Base-by-base conservation (phyloP, 1,140 invertebrate genomes). In the Trachymyrmex septentrionalis region DNA sequence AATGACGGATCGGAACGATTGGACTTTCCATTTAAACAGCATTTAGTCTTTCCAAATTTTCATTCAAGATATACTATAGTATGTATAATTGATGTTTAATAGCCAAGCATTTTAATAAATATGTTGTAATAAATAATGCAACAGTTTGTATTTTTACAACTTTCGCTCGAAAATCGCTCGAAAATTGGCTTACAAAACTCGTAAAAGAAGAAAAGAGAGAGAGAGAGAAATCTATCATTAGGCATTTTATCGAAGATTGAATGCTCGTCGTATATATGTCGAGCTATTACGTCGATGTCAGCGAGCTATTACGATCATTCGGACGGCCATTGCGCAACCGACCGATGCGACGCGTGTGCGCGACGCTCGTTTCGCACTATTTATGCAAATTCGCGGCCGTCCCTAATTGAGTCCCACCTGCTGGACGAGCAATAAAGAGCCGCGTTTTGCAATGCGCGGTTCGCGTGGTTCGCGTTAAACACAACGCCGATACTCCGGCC, bases 351-450 rank as follows among this genome's bases (percentile, higher is more conserved):
- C 53, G 72, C 30, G 34, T 34, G 30, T 12, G 55, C 27, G 72
- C 86, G 81, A 63, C n/a, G 76, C 86, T 78, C 89, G 81, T 87
- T 90, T 30, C 59, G 71, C 87, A 53, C 88, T 90, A 92, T 92
- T 92, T 92, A 92, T 92, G 91, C 88, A 93, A 92, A 93, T 92
- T 89, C 88, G 85, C 64, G 85, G 81, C 71, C 75, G 82, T 72
- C 87, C 85, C 67, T 90, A 90, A 91, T 92, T 88, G 87, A 91
- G 91, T 91, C 75, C 59, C 63, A 72, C 66, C 87, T 77, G 89
- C 88, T 86, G 78, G 78, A 82, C 85, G 77, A 71, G 80, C 71
- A 88, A 90, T 88, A 88, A 93, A 88, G 69, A 78, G 78, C 75
- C 57, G 30, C 67, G 63, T 67, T 80, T 77, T 69, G 63, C 72